Evolutionary conservation across 2,113 vertebrate genomes (phyloP).

Genomic region (Pseudonaja textilis): DNA sequence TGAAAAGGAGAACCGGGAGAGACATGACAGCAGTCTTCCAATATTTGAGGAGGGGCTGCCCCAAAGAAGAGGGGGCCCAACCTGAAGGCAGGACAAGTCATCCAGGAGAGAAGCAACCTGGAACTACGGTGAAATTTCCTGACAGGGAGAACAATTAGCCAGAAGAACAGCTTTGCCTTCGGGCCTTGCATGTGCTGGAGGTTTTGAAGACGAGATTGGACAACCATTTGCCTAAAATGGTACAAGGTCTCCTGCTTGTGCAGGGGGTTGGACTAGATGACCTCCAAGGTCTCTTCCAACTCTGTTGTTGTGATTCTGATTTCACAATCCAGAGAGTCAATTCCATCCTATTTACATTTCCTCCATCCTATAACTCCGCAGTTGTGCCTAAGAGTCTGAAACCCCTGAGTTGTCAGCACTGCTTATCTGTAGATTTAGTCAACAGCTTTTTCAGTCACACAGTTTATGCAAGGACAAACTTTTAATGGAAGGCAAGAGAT

Average conservation of each 20-base stretch:
- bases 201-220: background rate
- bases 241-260: background rate
- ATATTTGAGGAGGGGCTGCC: background rate
- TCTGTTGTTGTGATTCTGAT: background rate
- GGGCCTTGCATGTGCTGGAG: background rate
- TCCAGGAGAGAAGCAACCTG: background rate
- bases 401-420: background rate
- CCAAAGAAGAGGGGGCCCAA: background rate
- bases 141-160: background rate
- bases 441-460: background rate
- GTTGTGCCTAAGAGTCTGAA: background rate
- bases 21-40: background rate
- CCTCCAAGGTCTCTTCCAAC: background rate
- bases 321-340: background rate
- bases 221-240: background rate
- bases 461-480: conserved; percentile 11
- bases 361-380: background rate
- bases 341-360: background rate
- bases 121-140: background rate
- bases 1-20: background rate
- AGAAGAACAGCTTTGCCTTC: background rate
- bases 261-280: background rate
- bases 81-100: background rate
- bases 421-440: background rate
- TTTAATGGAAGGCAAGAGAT: background rate